A percentile compares a stretch with the other conserved stretches of the same genome.
Conservation (phyloP, 2,113 vertebrate species). For the Pheucticus melanocephalus region DNA sequence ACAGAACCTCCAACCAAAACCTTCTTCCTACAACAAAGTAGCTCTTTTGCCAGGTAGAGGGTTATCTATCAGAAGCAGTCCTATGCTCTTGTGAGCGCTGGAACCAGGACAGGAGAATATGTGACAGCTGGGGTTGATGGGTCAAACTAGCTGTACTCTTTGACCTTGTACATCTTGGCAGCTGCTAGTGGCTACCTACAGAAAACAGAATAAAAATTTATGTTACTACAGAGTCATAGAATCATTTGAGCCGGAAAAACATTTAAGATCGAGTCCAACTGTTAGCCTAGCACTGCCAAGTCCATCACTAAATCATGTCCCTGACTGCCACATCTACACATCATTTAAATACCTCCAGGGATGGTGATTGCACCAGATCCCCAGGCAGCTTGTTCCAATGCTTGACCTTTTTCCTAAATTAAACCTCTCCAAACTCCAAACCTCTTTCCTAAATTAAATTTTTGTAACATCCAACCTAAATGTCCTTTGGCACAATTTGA, state of each 20-base stretch:
- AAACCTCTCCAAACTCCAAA: background rate
- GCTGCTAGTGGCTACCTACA: background rate
- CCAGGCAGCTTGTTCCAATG: background rate
- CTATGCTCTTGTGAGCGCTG: background rate
- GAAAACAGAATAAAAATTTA: background rate
- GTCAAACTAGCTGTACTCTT: background rate
- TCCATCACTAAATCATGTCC: background rate
- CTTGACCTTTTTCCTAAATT: background rate
- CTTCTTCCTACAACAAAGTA: background rate
- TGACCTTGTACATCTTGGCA: background rate
- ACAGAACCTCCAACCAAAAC: accelerated
- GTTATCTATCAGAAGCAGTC: background rate
- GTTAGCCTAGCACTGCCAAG: background rate
- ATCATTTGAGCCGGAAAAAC: background rate
- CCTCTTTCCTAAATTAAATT: background rate
- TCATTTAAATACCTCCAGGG: background rate
- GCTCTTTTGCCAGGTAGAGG: background rate
- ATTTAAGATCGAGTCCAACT: accelerated
- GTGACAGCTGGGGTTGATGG: background rate
- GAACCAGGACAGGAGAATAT: background rate
- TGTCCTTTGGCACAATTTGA: background rate
- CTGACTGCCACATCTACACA: accelerated
- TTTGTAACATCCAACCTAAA: background rate
- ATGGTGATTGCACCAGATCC: background rate
- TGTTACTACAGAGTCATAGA: background rate